Evolutionary conservation across 2,888 invertebrate species (phyloP).

Genomic region (Parthenolecanium corni): DNA sequence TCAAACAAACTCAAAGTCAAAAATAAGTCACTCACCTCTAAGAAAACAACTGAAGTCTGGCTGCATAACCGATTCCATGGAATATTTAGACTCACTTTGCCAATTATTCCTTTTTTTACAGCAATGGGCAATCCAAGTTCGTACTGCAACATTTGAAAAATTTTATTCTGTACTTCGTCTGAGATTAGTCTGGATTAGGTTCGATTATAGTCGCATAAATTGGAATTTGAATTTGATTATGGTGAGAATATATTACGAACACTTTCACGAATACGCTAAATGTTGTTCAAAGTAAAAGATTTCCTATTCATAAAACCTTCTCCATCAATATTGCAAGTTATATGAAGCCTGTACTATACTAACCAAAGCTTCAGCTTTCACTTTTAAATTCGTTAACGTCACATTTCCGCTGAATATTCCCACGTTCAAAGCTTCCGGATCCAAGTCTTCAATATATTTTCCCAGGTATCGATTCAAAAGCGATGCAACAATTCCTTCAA

Average conservation of each 20-base stretch:
- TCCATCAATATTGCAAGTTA: too few relatives aligned
- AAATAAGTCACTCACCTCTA: conserved; percentile 44
- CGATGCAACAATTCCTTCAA: conserved; percentile 67
- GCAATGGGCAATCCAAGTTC: conserved; percentile 69
- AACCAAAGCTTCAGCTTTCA: conserved; percentile 72
- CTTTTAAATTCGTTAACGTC: conserved; percentile 60
- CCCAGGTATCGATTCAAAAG: conserved; percentile 67
- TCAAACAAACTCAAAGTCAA: too few relatives aligned
- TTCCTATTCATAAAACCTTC: too few relatives aligned
- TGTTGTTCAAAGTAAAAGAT: too few relatives aligned
- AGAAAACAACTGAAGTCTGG: conserved; percentile 57
- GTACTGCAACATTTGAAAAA: conserved; percentile 47
- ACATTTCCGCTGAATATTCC: conserved; percentile 73
- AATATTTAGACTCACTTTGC: conserved; percentile 59
- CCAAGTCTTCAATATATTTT: conserved; percentile 69
- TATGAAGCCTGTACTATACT: too few relatives aligned
- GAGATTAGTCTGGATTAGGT: too few relatives aligned
- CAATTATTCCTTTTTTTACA: conserved; percentile 68
- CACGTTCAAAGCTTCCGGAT: conserved; percentile 69
- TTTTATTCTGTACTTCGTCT: neutral
- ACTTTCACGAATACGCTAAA: too few relatives aligned
- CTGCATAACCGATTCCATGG: conserved; percentile 67
- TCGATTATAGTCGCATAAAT: too few relatives aligned
- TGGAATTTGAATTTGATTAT: too few relatives aligned
- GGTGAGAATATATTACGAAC: too few relatives aligned